Conservation (phyloP, 2,797 vertebrate genomes). For the Rhinophrynus dorsalis region DNA sequence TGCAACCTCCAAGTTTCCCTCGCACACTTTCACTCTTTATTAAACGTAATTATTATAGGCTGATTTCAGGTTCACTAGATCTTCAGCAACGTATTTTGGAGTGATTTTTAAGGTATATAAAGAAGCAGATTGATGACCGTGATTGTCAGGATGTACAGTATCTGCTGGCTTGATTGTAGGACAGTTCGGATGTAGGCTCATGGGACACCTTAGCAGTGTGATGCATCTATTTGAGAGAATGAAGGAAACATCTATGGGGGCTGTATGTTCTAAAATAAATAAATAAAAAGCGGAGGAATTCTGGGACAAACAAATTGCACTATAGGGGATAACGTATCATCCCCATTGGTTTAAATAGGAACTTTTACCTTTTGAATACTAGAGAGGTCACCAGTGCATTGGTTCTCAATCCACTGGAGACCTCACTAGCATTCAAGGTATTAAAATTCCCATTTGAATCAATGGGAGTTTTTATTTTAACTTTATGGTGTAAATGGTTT, state of each 20-base stretch:
- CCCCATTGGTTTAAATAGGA: no score
- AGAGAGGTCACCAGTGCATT: no score
- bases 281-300: no score
- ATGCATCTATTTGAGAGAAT: conserved; percentile 8
- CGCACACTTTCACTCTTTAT: conserved; percentile 30
- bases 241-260: neutral
- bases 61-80: neutral
- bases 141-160: neutral
- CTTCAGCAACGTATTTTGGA: neutral
- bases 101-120: neutral
- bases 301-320: no score
- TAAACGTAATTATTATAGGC: conserved; percentile 11
- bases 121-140: neutral
- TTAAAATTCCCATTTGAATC: no score
- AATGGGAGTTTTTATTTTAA: no score
- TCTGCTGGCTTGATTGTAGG: neutral
- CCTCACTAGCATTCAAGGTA: no score
- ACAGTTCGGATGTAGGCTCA: conserved; percentile 1
- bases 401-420: no score
- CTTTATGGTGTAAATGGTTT: no score
- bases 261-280: neutral
- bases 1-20: conserved; percentile 32
- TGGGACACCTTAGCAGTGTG: neutral
- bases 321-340: no score
- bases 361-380: no score